Conservation (phyloP, 2,797 vertebrate species). For the Nannoperca australis region DNA sequence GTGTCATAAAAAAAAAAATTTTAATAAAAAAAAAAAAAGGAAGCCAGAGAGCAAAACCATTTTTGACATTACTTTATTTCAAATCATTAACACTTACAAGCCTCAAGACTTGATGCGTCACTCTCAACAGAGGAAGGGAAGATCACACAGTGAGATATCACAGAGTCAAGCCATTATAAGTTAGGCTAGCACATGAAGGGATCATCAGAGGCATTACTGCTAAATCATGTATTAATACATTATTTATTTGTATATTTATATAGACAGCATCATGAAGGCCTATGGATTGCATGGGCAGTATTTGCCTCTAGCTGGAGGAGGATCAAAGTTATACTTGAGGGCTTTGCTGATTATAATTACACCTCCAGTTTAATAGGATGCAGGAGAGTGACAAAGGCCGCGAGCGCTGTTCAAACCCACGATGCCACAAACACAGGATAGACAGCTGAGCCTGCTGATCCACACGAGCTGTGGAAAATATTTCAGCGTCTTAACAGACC, state of each 20-base stretch:
- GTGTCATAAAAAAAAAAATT: slow-evolving; percentile 28
- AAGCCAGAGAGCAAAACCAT: slow-evolving; percentile 10
- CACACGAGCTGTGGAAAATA: slow-evolving; percentile 25
- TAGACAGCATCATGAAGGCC: slow-evolving; percentile 27
- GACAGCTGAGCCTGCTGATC: slow-evolving; percentile 31
- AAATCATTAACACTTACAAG: slow-evolving; percentile 75
- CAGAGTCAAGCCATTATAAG: slow-evolving; percentile 56
- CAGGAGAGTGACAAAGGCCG: slow-evolving; percentile 24
- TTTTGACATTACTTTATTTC: slow-evolving; percentile 71
- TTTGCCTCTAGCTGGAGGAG: slow-evolving; percentile 32
- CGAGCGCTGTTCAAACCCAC: slow-evolving; percentile 10
- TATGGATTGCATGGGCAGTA: slow-evolving; percentile 28
- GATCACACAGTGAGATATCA: slow-evolving; percentile 66
- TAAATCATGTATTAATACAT: slow-evolving; percentile 24
- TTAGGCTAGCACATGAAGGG: slow-evolving; percentile 34
- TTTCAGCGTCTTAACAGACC: slow-evolving; percentile 8
- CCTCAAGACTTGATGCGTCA: slow-evolving; percentile 74
- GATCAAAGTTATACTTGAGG: slow-evolving; percentile 41
- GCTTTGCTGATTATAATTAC: slow-evolving; percentile 34
- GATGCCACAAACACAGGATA: slow-evolving; percentile 15
- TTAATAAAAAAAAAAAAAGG: neutral
- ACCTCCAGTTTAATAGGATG: slow-evolving; percentile 31
- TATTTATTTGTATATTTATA: slow-evolving; percentile 17
- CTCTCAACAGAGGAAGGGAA: slow-evolving; percentile 27
- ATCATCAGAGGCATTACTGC: slow-evolving; percentile 29